A percentile compares a stretch with the other conserved stretches of the same genome.
Evolutionary conservation across 2,113 vertebrate genomes (phyloP).

Genomic region (Mesembrinibis cayennensis): DNA sequence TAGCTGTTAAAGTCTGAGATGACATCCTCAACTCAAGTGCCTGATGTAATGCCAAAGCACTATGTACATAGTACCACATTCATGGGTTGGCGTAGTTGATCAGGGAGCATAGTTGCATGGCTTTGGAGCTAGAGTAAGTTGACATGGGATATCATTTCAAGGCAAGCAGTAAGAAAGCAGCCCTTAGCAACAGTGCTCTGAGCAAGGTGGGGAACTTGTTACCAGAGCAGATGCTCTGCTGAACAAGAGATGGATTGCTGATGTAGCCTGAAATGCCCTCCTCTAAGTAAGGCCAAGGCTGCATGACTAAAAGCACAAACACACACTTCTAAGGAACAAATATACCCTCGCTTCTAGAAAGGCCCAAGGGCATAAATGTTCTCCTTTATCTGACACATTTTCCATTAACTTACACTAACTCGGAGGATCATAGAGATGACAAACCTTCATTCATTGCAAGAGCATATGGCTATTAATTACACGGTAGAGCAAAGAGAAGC

Average conservation of each 20-base stretch:
- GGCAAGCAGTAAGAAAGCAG: not conserved
- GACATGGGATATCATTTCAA: not conserved
- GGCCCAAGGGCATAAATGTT: not conserved
- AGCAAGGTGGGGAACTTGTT: not conserved
- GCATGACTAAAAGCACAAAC: not conserved
- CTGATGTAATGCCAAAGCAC: not conserved
- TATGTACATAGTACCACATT: too few species aligned
- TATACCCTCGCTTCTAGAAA: not conserved
- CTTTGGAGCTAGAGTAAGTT: not conserved
- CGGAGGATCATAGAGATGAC: not conserved
- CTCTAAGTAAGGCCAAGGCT: not conserved
- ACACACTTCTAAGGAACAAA: not conserved
- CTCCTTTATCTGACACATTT: not conserved
- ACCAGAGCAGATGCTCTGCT: not conserved
- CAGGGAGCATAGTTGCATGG: not conserved
- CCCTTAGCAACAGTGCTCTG: not conserved
- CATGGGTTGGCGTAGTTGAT: not conserved
- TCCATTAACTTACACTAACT: not conserved
- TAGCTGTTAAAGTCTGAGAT: not conserved
- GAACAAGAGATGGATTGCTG: not conserved
- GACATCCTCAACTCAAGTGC: not conserved
- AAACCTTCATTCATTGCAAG: not conserved
- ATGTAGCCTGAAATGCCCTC: not conserved
- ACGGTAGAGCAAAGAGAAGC: not conserved
- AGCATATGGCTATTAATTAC: not conserved